A percentile compares a stretch with the other conserved stretches of the same genome.
Conservation (phyloP, 2,797 vertebrate species). For the Cephalopachus bancanus region DNA sequence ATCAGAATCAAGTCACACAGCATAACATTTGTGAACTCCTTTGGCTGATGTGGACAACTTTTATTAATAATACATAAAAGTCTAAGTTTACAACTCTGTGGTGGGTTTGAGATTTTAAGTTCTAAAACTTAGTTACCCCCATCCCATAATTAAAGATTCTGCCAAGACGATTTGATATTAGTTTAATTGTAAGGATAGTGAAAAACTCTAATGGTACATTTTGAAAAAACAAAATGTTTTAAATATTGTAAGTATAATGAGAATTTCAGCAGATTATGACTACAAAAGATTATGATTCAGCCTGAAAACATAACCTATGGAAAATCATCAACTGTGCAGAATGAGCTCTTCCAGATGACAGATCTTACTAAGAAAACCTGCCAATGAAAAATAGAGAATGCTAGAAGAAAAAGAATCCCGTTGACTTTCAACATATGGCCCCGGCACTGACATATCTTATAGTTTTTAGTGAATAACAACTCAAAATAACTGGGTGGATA, state of each 20-base stretch:
- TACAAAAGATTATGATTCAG: conserved; percentile 87
- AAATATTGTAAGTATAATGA: conserved; percentile 83
- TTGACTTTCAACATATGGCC: conserved; percentile 86
- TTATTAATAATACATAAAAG: conserved; percentile 67
- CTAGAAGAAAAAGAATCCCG: conserved; percentile 79
- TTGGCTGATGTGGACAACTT: conserved; percentile 79
- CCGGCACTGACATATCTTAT: conserved; percentile 76
- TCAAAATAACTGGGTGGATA: conserved; percentile 77
- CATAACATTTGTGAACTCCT: conserved; percentile 80
- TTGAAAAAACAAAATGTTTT: conserved; percentile 80
- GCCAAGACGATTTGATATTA: conserved; percentile 59
- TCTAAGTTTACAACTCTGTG: conserved; percentile 59
- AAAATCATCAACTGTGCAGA: conserved; percentile 88
- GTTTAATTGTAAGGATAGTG: conserved; percentile 67
- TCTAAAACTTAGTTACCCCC: conserved; percentile 68
- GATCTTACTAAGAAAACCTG: conserved; percentile 86
- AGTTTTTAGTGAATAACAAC: conserved; percentile 78
- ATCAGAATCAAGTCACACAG: conserved; percentile 92
- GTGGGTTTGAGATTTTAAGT: conserved; percentile 61
- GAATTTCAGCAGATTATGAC: conserved; percentile 86
- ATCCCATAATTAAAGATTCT: conserved; percentile 64
- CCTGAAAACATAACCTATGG: conserved; percentile 89
- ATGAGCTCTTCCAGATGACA: conserved; percentile 87
- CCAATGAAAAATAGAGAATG: conserved; percentile 85
- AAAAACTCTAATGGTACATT: conserved; percentile 50